Conservation (phyloP, 2,113 vertebrate genomes). For the Eudyptes chrysolophus region DNA sequence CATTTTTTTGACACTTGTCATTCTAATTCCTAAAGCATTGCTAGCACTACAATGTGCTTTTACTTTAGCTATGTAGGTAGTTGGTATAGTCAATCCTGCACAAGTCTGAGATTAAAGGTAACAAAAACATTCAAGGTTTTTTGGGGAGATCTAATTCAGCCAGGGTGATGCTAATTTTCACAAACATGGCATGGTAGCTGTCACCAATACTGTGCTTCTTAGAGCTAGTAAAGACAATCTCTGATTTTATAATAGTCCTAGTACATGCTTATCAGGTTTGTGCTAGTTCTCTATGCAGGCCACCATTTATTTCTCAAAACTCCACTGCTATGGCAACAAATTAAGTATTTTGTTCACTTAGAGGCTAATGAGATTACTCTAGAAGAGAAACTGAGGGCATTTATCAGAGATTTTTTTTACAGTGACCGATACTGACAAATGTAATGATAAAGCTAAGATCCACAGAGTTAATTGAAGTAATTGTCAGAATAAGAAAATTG, state of each 20-base stretch:
- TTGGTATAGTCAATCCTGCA: neutral
- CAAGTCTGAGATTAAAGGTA: neutral
- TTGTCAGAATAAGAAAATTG: neutral
- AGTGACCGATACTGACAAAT: slow-evolving; percentile 3
- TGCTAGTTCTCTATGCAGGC: neutral
- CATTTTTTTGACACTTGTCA: neutral
- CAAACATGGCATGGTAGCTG: neutral
- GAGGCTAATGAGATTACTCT: slow-evolving; percentile 35
- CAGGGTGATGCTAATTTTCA: neutral
- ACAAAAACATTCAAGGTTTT: neutral
- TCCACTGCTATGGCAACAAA: slow-evolving; percentile 49
- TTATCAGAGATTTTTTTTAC: slow-evolving; percentile 7
- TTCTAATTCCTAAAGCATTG: neutral
- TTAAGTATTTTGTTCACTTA: slow-evolving; percentile 30
- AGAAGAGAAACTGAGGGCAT: slow-evolving; percentile 2
- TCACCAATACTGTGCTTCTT: neutral
- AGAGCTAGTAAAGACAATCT: neutral
- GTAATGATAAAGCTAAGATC: slow-evolving; percentile 6
- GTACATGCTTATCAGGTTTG: neutral
- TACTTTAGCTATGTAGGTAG: neutral
- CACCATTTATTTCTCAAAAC: neutral
- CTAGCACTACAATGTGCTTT: neutral
- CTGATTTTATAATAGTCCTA: neutral
- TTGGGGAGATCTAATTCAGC: neutral
- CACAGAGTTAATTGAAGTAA: neutral